phyloP scores from a whole-genome alignment of 2,113 vertebrate species.

The Murina feae region DNA sequence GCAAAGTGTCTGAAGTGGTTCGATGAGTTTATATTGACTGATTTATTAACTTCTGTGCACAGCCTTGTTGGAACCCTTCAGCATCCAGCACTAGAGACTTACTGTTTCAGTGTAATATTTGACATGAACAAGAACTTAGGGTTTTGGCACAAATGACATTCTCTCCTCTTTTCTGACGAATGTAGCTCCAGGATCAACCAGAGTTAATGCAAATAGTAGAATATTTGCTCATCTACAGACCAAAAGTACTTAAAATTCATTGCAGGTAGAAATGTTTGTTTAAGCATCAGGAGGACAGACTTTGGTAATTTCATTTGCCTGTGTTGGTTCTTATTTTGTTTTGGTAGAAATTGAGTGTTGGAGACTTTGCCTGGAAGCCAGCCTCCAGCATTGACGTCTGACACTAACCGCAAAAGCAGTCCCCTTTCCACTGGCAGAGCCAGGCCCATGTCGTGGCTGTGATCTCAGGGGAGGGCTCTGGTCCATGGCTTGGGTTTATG shows the following conservation, averaged over 20 bases:
- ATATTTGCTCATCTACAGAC: slow-evolving; percentile 35
- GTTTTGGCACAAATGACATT: not conserved
- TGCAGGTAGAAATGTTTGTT: slow-evolving; percentile 49
- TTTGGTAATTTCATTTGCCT: slow-evolving; percentile 38
- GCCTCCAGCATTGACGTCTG: slow-evolving; percentile 61
- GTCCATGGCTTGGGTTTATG: not conserved
- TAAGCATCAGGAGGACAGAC: slow-evolving; percentile 10
- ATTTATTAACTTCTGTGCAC: not conserved
- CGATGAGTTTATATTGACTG: not conserved
- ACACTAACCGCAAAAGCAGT: slow-evolving; percentile 35
- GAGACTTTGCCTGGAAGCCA: slow-evolving; percentile 55
- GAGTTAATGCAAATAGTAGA: slow-evolving; percentile 14
- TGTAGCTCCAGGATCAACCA: slow-evolving; percentile 27
- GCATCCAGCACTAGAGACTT: not conserved
- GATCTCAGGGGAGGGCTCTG: slow-evolving; percentile 60
- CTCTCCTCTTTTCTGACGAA: slow-evolving; percentile 28
- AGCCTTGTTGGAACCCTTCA: not conserved
- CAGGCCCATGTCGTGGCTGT: not conserved
- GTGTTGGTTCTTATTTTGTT: slow-evolving; percentile 54
- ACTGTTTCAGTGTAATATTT: not conserved
- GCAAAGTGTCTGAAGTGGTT: not conserved
- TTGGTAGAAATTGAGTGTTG: slow-evolving; percentile 35
- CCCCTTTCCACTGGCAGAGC: not conserved
- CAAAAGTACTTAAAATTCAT: slow-evolving; percentile 49
- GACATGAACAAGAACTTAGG: not conserved